Evolutionary conservation across 2,113 vertebrate genomes (phyloP).

Genomic region (Syrmaticus mikado): DNA sequence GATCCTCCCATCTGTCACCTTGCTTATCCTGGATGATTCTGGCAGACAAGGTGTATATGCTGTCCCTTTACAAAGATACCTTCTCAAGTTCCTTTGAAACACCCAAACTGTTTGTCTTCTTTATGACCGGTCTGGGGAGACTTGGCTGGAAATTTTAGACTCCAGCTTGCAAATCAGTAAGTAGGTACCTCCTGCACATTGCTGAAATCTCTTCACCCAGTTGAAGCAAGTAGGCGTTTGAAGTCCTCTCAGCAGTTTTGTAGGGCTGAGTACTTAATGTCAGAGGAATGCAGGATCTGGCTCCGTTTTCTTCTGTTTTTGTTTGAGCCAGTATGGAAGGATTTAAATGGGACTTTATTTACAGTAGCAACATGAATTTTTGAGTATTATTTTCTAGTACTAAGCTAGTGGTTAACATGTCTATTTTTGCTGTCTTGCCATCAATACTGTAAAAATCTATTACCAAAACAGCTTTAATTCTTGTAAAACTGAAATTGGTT

Average conservation of each 20-base stretch:
- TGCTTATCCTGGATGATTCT: slow-evolving; percentile 19
- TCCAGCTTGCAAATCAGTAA: background rate
- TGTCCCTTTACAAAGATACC: background rate
- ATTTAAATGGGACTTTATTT: slow-evolving; percentile 43
- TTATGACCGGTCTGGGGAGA: background rate
- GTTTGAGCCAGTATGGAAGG: slow-evolving; percentile 27
- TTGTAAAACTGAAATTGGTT: slow-evolving; percentile 74
- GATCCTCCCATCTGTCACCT: background rate
- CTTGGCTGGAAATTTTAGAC: background rate
- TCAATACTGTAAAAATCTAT: slow-evolving; percentile 77
- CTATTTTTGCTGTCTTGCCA: slow-evolving; percentile 60
- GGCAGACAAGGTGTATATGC: background rate
- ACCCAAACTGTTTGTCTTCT: background rate
- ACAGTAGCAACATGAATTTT: slow-evolving; percentile 28
- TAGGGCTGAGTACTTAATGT: background rate
- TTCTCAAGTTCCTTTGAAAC: background rate
- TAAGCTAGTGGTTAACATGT: slow-evolving; percentile 60
- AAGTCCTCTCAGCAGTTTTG: background rate
- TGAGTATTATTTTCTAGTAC: slow-evolving; percentile 70
- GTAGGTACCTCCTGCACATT: background rate
- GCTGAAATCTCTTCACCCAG: background rate
- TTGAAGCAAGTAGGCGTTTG: background rate
- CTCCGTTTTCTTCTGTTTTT: slow-evolving; percentile 19
- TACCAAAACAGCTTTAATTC: slow-evolving; percentile 73
- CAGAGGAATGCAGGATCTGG: slow-evolving; percentile 38